A percentile compares a stretch with the other conserved stretches of the same genome.
phyloP scores from a whole-genome alignment of 2,113 vertebrate genomes.

The Gnathonemus longibarbis region DNA sequence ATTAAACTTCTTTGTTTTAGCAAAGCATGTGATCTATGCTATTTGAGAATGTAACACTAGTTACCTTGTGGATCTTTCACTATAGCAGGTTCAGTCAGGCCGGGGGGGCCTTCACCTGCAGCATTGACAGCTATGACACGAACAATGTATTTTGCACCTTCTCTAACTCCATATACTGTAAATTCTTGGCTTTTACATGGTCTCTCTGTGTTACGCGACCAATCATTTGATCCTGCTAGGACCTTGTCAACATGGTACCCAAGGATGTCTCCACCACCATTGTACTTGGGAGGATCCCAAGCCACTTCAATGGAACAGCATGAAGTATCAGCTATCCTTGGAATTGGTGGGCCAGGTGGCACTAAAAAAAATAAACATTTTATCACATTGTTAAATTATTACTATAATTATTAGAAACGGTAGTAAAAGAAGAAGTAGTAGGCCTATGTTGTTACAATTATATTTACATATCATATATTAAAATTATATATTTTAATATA shows the following conservation, averaged over 20 bases:
- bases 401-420: background rate
- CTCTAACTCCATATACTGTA: slow-evolving; percentile 84
- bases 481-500: background rate
- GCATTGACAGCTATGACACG: slow-evolving; percentile 83
- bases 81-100: slow-evolving; percentile 77
- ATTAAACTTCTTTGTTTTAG: slow-evolving; percentile 19
- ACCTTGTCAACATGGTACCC: slow-evolving; percentile 96
- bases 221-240: slow-evolving; percentile 79
- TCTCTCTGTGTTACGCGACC: slow-evolving; percentile 89
- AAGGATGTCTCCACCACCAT: slow-evolving; percentile 84
- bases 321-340: slow-evolving; percentile 71
- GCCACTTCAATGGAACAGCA: slow-evolving; percentile 81
- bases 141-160: slow-evolving; percentile 86
- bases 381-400: background rate
- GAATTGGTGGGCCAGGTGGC: slow-evolving; percentile 83
- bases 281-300: slow-evolving; percentile 83
- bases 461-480: background rate
- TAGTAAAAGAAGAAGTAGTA: background rate
- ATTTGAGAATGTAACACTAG: background rate
- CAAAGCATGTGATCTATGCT: background rate
- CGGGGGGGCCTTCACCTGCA: slow-evolving; percentile 88
- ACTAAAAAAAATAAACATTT: slow-evolving; percentile 51
- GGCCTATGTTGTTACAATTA: background rate
- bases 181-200: slow-evolving; percentile 68
- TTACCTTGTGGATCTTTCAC: slow-evolving; percentile 90